Conservation (phyloP, 2,888 invertebrate genomes). For the Kryphioiulus occultus region DNA sequence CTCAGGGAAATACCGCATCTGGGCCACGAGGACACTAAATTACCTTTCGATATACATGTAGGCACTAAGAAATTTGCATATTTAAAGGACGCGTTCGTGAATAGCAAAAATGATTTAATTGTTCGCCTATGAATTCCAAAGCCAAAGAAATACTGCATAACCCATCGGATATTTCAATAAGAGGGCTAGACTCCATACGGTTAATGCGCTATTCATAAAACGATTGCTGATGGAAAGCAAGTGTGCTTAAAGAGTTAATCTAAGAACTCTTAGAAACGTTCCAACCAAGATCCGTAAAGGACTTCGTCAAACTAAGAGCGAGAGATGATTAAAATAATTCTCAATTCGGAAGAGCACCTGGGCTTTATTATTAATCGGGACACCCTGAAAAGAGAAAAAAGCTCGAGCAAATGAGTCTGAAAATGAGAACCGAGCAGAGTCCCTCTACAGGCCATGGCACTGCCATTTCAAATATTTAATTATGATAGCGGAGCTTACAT, state of each 20-base stretch:
- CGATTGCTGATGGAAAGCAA: background rate
- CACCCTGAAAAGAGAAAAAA: background rate
- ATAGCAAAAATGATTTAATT: background rate
- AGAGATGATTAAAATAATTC: slow-evolving; percentile 21
- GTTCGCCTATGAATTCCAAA: background rate
- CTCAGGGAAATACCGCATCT: background rate
- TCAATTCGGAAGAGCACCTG: background rate
- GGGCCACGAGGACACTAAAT: background rate
- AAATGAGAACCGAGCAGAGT: background rate
- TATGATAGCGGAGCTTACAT: slow-evolving; percentile 24
- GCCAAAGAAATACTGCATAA: background rate
- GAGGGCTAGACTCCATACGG: background rate
- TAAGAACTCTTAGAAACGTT: background rate
- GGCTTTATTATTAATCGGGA: slow-evolving; percentile 33
- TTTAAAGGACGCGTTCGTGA: background rate
- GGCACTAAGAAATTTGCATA: background rate
- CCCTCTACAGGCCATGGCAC: background rate
- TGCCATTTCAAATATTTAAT: slow-evolving; percentile 39
- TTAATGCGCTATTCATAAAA: background rate
- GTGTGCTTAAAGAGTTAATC: slow-evolving; percentile 1
- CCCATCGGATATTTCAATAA: background rate
- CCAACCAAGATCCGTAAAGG: background rate
- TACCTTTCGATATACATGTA: background rate
- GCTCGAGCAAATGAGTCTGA: background rate
- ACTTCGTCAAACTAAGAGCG: background rate